Conservation (phyloP, 2,113 vertebrate genomes). For the Dicentrarchus labrax region DNA sequence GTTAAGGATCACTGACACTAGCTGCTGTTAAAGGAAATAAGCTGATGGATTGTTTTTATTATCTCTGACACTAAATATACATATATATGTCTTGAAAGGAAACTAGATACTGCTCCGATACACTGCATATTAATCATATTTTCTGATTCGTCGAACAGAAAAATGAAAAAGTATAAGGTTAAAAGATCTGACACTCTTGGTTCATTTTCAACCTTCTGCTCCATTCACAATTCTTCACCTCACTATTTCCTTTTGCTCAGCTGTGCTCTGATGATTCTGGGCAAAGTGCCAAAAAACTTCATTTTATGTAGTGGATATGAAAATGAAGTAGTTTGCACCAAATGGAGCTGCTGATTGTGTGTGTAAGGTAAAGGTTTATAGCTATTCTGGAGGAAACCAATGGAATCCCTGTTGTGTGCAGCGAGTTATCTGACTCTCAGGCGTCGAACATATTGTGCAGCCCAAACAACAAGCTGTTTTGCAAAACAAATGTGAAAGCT, state of each 20-base stretch:
- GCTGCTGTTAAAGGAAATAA: constrained; percentile 13
- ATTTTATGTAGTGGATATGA: constrained; percentile 39
- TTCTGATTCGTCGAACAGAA: constrained; percentile 65
- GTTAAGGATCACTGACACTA: background rate
- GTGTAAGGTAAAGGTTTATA: constrained; percentile 12
- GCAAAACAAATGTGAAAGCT: background rate
- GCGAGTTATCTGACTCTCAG: background rate
- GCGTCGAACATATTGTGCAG: background rate
- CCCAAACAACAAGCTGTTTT: background rate
- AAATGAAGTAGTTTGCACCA: constrained; percentile 15
- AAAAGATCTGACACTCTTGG: constrained; percentile 41
- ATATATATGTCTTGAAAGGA: constrained; percentile 38
- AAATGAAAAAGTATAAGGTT: constrained; percentile 62
- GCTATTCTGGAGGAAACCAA: background rate
- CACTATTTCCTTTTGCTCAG: constrained; percentile 36
- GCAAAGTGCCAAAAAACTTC: constrained; percentile 19
- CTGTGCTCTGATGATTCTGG: constrained; percentile 44
- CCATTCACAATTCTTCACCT: constrained; percentile 17
- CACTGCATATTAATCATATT: constrained; percentile 50
- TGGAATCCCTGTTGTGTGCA: background rate
- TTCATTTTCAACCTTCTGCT: constrained; percentile 33
- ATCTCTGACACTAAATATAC: constrained; percentile 4
- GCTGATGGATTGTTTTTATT: constrained; percentile 9
- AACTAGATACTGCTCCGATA: constrained; percentile 8
- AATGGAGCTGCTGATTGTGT: background rate